These are phyloP conservation scores for Campoletis sonorensis DNA, from an alignment of 1,140 invertebrate genomes.

Conservation along the genomic window DNA sequence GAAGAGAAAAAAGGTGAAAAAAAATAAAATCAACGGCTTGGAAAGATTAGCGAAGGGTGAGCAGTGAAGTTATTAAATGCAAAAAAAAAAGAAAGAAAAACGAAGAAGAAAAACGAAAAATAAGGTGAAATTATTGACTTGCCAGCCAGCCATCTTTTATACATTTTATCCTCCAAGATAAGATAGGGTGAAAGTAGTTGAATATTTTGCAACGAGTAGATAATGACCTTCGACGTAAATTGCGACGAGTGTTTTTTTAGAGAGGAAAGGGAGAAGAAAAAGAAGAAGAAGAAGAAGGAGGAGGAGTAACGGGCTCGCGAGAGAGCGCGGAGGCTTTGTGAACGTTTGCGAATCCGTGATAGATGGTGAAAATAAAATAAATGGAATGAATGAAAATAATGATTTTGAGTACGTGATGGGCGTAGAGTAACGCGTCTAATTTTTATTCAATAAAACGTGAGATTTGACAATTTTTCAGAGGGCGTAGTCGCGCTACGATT, in stretches of 20 bases:
- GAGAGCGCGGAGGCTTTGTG: conserved; percentile 48
- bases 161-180: conserved; percentile 73
- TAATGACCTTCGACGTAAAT: conserved; percentile 61
- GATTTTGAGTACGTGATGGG: not conserved
- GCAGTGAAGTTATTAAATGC: not conserved
- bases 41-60: not conserved
- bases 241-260: conserved; percentile 48
- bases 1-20: too few relatives aligned
- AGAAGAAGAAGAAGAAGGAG: conserved; percentile 29
- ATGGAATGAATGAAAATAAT: conserved; percentile 31
- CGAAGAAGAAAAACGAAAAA: conserved; percentile 58
- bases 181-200: conserved; percentile 72
- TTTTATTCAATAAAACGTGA: too few relatives aligned
- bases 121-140: conserved; percentile 71
- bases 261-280: conserved; percentile 35
- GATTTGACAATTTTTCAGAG: too few relatives aligned
- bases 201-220: conserved; percentile 76
- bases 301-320: conserved; percentile 49
- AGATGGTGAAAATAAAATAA: conserved; percentile 42
- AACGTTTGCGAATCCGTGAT: conserved; percentile 47
- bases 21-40: not conserved
- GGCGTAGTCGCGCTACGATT: too few relatives aligned
- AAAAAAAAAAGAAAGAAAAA: conserved; percentile 31
- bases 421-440: too few relatives aligned
- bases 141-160: conserved; percentile 76